Evolutionary conservation across 1,140 invertebrate species (phyloP), one percentile per base, ranked within the genome.

Genomic region (Diorhabda sublineata): DNA sequence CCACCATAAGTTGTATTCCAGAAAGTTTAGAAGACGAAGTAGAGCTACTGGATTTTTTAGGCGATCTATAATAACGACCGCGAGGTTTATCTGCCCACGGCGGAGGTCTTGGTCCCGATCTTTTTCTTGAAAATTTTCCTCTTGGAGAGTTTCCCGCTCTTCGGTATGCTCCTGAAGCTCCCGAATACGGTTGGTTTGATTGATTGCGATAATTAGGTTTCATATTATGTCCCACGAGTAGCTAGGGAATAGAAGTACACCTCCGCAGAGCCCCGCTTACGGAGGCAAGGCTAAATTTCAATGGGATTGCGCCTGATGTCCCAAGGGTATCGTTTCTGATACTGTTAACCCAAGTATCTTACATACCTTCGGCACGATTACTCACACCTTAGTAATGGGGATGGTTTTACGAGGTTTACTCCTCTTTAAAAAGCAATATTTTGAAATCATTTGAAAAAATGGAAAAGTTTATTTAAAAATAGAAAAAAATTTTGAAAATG

Each of bases 401-500:
- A 64, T 64, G 43, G 43, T 64, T 63, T 64, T 45, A 72, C 58
- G 8, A 47, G 47, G 66, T 74, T 75, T 61, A 75, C 80, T 60
- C 69, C 74, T 78, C 83, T 8, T 52, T 26, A 26, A 26, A 26
- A 26, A 26, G 26, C 26, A 26, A 26, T 26, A 26, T 26, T 26
- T 26, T 2, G 26, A 1, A 26, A 26, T 26, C 26, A 26, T 26
- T 26, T 26, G 26, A 26, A 26, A 26, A 26, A 26, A 26, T 26
- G 26, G 26, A 26, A 26, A 26, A 26, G 26, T 26, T 26, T 26
- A 26, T 26, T 26, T 26, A 26, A 26, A 26, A 26, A 26, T 26
- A 26, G 1, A 26, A 26, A 26, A 26, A 26, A 26, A 26, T 1
- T 26, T 26, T 26, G 26, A 26, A 26, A 26, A 26, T 26, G 26